A percentile compares a stretch with the other conserved stretches of the same genome.
phyloP scores from a whole-genome alignment of 2,797 vertebrate species.

The Scomberomorus guttatus region DNA sequence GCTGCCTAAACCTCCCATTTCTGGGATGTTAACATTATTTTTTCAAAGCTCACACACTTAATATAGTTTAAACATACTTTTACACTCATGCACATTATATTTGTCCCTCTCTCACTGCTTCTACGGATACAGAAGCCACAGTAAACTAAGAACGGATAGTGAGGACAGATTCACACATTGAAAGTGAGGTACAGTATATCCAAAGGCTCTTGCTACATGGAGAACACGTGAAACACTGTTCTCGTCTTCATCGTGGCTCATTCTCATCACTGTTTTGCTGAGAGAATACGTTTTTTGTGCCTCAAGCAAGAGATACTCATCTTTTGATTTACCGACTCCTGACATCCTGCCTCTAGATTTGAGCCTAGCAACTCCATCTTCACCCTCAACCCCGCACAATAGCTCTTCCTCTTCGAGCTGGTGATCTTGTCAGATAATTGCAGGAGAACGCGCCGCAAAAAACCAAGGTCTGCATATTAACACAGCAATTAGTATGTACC shows the following conservation, averaged over 20 bases:
- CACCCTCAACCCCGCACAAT: slow-evolving; percentile 29
- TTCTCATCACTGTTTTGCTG: slow-evolving; percentile 26
- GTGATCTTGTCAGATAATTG: slow-evolving; percentile 67
- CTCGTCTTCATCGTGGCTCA: slow-evolving; percentile 26
- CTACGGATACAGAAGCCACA: neutral
- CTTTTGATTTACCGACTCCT: slow-evolving; percentile 60
- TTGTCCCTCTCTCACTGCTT: slow-evolving; percentile 3
- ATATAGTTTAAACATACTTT: neutral
- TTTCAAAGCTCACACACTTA: neutral
- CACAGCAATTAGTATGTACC: slow-evolving; percentile 57
- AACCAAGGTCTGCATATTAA: slow-evolving; percentile 57
- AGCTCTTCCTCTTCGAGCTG: slow-evolving; percentile 22
- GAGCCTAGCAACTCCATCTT: slow-evolving; percentile 44
- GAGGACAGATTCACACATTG: slow-evolving; percentile 8
- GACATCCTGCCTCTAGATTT: slow-evolving; percentile 51
- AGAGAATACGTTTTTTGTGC: slow-evolving; percentile 36
- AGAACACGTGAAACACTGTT: slow-evolving; percentile 35
- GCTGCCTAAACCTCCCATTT: neutral
- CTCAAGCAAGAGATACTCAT: slow-evolving; percentile 40
- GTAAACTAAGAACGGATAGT: slow-evolving; percentile 6
- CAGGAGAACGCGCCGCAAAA: slow-evolving; percentile 20
- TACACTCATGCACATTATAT: neutral
- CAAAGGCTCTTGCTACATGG: neutral
- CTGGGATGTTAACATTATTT: neutral
- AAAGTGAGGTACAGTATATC: slow-evolving; percentile 16